Evolutionary conservation across 35 echinoderm and acorn worm genomes (phyloP).

Genomic region (Eucidaris tribuloides): DNA sequence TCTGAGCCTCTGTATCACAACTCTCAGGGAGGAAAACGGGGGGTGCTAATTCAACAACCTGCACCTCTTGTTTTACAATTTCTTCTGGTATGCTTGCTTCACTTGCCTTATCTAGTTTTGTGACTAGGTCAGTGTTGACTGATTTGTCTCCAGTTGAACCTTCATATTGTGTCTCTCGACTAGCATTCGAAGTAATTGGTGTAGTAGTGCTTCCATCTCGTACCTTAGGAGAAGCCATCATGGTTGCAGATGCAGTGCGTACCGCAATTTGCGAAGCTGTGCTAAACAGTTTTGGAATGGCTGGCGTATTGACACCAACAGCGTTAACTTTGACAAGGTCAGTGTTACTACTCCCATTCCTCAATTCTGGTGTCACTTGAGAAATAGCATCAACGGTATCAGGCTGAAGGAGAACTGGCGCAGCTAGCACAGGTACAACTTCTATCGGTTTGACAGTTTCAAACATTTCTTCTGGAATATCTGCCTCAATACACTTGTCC

Average conservation of each 20-base stretch:
- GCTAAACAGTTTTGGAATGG: background rate
- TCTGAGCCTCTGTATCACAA: background rate
- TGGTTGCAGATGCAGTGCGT: background rate
- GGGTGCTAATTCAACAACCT: background rate
- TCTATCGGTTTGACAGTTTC: background rate
- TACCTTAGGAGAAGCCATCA: background rate
- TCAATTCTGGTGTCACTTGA: background rate
- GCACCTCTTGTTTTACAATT: background rate
- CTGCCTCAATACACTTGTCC: background rate
- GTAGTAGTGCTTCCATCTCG: background rate
- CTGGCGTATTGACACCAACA: background rate
- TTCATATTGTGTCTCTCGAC: conserved; percentile 7
- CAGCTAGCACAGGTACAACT: background rate
- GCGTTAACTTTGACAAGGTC: background rate
- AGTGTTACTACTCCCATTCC: no score
- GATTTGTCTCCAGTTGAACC: background rate
- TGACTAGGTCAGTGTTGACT: background rate
- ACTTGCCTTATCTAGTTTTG: background rate
- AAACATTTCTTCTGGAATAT: background rate
- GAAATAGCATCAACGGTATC: background rate
- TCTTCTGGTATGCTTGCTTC: background rate
- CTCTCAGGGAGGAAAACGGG: background rate
- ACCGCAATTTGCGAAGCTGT: background rate
- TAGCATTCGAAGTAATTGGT: background rate
- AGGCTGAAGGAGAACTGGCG: background rate